phyloP scores from a whole-genome alignment of 2,888 invertebrate genomes.

The Cordilura impudica region DNA sequence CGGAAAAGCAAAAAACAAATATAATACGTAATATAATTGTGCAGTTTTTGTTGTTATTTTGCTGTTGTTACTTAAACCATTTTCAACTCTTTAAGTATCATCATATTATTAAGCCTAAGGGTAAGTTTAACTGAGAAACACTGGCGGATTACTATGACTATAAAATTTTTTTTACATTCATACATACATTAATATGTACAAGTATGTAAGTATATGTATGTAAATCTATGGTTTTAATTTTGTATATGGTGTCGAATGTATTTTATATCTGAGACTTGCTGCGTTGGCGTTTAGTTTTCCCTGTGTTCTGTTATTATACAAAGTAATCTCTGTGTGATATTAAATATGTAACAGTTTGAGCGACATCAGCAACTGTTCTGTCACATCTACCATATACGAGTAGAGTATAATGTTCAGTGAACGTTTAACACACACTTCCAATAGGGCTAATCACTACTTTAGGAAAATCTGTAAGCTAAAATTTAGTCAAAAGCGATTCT shows the following conservation, averaged over 20 bases:
- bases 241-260: not conserved
- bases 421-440: conserved; percentile 1
- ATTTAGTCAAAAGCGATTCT: too few relatives aligned
- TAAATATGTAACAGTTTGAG: conserved; percentile 62
- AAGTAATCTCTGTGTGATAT: conserved; percentile 50
- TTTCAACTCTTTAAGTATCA: conserved; percentile 19
- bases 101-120: conserved; percentile 53
- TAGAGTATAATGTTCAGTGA: conserved; percentile 32
- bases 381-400: conserved; percentile 8
- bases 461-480: too few relatives aligned
- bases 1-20: not conserved
- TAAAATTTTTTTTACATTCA: conserved; percentile 33
- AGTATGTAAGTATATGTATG: not conserved
- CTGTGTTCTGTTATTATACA: conserved; percentile 31
- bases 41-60: not conserved
- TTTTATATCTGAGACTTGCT: conserved; percentile 29
- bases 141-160: conserved; percentile 57
- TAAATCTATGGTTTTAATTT: not conserved
- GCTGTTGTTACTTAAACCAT: not conserved
- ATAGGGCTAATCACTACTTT: too few relatives aligned
- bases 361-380: conserved; percentile 62
- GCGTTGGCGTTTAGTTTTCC: conserved; percentile 48
- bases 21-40: too few relatives aligned
- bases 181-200: not conserved
- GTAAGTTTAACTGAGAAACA: conserved; percentile 48